A percentile compares a stretch with the other conserved stretches of the same genome.
phyloP scores from a whole-genome alignment of 1,140 invertebrate species.

The Macrobrachium nipponense region DNA sequence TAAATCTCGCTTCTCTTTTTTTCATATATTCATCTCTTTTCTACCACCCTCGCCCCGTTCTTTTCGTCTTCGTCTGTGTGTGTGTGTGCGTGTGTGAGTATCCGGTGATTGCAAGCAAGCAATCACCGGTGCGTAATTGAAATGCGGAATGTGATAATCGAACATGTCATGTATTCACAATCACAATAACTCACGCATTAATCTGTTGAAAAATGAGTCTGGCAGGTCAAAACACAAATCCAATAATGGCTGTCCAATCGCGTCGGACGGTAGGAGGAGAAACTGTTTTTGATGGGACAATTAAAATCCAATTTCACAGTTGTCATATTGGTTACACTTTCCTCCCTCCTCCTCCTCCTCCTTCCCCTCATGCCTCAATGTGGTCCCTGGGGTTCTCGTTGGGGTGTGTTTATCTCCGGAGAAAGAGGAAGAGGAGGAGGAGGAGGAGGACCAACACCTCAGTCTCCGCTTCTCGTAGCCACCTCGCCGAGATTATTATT shows the following conservation, averaged over 20 bases:
- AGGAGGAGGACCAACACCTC: not conserved
- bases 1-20: not conserved
- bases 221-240: conserved; percentile 54
- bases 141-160: conserved; percentile 9
- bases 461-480: no score
- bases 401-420: not conserved
- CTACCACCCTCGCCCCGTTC: not conserved
- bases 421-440: not conserved
- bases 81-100: no score
- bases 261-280: conserved; percentile 6
- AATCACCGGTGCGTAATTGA: conserved; percentile 23
- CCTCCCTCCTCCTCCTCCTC: not conserved
- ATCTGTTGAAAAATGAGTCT: conserved; percentile 35
- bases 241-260: conserved; percentile 43
- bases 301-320: conserved; percentile 58
- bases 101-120: not conserved
- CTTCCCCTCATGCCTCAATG: not conserved
- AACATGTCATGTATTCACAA: conserved; percentile 31
- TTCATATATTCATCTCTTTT: no score
- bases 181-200: conserved; percentile 15
- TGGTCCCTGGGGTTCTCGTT: not conserved
- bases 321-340: conserved; percentile 57
- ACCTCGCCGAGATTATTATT: no score
- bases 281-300: conserved; percentile 55
- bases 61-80: not conserved